phyloP scores from a whole-genome alignment of 35 echinoderm and acorn worm species.

The Apostichopus japonicus region DNA sequence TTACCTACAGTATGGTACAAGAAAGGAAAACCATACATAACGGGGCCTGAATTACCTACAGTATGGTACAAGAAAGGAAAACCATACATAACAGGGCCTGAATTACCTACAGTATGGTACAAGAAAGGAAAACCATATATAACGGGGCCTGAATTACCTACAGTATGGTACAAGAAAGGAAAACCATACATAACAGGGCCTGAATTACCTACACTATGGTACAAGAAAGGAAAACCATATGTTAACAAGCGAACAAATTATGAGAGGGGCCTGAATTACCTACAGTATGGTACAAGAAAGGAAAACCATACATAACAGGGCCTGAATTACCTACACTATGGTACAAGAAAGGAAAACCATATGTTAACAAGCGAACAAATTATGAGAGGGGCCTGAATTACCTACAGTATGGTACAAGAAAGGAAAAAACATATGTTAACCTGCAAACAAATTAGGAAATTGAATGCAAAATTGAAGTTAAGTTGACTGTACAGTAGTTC shows the following conservation, averaged over 20 bases:
- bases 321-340: no score
- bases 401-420: no score
- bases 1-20: slow-evolving; percentile 52
- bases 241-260: no score
- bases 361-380: no score
- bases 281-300: neutral
- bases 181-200: neutral
- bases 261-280: slow-evolving; percentile 90
- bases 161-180: neutral
- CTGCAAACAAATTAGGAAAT: slow-evolving; percentile 12
- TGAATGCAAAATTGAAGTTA: no score
- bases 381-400: no score
- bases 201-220: no score
- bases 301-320: neutral
- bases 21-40: slow-evolving; percentile 27
- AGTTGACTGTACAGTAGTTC: no score
- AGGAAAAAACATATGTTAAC: no score
- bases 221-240: no score
- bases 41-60: slow-evolving; percentile 85
- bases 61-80: neutral
- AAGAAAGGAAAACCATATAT: neutral
- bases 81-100: slow-evolving; percentile 76
- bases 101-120: slow-evolving; percentile 62
- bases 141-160: no score
- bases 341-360: no score